Conservation (phyloP, 2,888 invertebrate genomes). For the Stramonita haemastoma region DNA sequence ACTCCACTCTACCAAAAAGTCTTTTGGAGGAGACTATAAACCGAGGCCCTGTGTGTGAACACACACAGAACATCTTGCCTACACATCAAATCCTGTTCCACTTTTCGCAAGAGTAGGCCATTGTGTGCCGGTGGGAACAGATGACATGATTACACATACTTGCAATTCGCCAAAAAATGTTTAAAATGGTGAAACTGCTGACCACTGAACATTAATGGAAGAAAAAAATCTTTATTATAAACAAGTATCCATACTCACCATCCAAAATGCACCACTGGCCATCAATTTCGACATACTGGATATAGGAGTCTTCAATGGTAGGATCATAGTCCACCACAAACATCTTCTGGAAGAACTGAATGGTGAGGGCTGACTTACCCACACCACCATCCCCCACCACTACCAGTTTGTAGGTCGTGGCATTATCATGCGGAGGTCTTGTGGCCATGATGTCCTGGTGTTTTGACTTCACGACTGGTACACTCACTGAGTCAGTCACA, state of each 20-base stretch:
- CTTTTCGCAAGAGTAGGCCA: too few species aligned
- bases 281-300: conserved; percentile 95
- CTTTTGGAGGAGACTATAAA: too few species aligned
- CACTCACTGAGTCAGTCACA: not conserved
- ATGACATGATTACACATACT: too few species aligned
- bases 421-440: conserved; percentile 69
- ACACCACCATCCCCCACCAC: conserved; percentile 97
- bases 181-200: too few species aligned
- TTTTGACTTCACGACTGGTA: not conserved
- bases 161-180: too few species aligned
- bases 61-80: too few species aligned
- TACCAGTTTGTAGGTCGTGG: conserved; percentile 87
- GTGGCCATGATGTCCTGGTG: conserved; percentile 23
- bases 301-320: conserved; percentile 96
- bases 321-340: conserved; percentile 97
- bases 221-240: too few species aligned
- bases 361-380: conserved; percentile 96
- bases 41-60: too few species aligned
- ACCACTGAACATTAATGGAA: too few species aligned
- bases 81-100: too few species aligned
- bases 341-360: conserved; percentile 92
- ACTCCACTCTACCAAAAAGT: too few species aligned
- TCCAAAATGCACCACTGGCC: conserved; percentile 94
- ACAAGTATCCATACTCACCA: conserved; percentile 81
- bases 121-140: too few species aligned